These are phyloP conservation scores for Mola mola DNA, from an alignment of 2,113 vertebrate genomes.

Conservation along the genomic window DNA sequence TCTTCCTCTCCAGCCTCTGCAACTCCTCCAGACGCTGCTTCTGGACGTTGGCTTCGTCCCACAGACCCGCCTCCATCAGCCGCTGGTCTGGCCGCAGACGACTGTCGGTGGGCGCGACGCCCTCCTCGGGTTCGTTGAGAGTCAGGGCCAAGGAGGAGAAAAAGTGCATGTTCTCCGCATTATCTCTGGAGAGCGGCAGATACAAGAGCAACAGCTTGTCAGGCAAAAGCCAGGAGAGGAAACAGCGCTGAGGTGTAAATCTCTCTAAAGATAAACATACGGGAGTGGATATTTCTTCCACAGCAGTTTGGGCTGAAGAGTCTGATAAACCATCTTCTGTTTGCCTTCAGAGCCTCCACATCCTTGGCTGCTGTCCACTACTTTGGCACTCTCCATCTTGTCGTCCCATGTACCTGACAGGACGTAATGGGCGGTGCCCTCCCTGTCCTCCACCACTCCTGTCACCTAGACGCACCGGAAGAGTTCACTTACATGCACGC, in stretches of 20 bases:
- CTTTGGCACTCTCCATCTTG: slow-evolving; percentile 93
- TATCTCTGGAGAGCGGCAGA: slow-evolving; percentile 81
- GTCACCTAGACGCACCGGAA: slow-evolving; percentile 83
- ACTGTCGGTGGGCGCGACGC: slow-evolving; percentile 90
- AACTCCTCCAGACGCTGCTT: slow-evolving; percentile 93
- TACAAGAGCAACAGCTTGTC: neutral
- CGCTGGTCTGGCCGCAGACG: slow-evolving; percentile 91
- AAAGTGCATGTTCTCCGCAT: slow-evolving; percentile 95
- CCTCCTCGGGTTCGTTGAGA: slow-evolving; percentile 90
- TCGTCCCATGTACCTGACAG: slow-evolving; percentile 96
- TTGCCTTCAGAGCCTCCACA: slow-evolving; percentile 87
- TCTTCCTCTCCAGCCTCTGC: slow-evolving; percentile 86
- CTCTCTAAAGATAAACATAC: slow-evolving; percentile 72
- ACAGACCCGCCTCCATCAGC: slow-evolving; percentile 93
- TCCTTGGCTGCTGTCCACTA: slow-evolving; percentile 89
- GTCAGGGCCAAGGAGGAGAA: slow-evolving; percentile 94
- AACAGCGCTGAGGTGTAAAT: neutral
- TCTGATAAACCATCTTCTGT: slow-evolving; percentile 95
- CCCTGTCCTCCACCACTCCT: slow-evolving; percentile 87
- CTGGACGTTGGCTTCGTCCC: slow-evolving; percentile 92
- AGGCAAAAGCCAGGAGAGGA: neutral
- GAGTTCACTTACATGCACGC: slow-evolving; percentile 4
- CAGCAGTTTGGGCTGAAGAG: slow-evolving; percentile 88
- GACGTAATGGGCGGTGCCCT: slow-evolving; percentile 88
- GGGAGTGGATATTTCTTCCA: slow-evolving; percentile 96